Evolutionary conservation across 2,113 vertebrate genomes (phyloP).

Genomic region (Acanthisitta chloris): DNA sequence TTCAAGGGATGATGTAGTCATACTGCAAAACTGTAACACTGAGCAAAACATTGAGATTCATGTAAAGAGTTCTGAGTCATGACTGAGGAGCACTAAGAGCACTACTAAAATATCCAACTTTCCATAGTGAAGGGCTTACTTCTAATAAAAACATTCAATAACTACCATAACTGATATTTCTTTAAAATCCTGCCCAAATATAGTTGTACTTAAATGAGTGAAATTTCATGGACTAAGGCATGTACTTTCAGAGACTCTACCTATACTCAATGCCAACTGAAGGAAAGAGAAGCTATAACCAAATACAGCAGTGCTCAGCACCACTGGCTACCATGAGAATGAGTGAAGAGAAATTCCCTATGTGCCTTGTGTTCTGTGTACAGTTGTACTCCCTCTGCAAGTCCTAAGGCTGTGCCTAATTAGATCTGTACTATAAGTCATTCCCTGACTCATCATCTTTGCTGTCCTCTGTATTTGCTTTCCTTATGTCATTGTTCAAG

Average conservation of each 20-base stretch:
- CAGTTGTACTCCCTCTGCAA: not conserved
- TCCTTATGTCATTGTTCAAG: not conserved
- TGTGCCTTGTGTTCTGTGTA: fast-evolving
- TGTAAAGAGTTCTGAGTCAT: not conserved
- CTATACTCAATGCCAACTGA: not conserved
- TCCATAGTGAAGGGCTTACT: not conserved
- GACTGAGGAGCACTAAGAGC: not conserved
- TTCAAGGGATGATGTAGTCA: not conserved
- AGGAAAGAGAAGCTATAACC: not conserved
- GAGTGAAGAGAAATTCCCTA: not conserved
- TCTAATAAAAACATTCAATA: not conserved
- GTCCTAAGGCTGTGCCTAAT: not conserved
- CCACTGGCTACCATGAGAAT: not conserved
- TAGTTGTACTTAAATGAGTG: not conserved
- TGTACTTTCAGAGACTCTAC: not conserved
- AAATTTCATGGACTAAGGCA: not conserved
- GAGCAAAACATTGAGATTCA: not conserved
- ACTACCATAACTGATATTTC: not conserved
- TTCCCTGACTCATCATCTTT: not conserved
- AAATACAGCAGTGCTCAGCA: not conserved
- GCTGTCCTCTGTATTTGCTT: not conserved
- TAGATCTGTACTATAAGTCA: not conserved
- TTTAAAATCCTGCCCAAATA: not conserved
- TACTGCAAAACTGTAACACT: not conserved
- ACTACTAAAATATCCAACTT: not conserved